Evolutionary conservation across 2,888 invertebrate genomes (phyloP).

Genomic region (Deilephila porcellus): DNA sequence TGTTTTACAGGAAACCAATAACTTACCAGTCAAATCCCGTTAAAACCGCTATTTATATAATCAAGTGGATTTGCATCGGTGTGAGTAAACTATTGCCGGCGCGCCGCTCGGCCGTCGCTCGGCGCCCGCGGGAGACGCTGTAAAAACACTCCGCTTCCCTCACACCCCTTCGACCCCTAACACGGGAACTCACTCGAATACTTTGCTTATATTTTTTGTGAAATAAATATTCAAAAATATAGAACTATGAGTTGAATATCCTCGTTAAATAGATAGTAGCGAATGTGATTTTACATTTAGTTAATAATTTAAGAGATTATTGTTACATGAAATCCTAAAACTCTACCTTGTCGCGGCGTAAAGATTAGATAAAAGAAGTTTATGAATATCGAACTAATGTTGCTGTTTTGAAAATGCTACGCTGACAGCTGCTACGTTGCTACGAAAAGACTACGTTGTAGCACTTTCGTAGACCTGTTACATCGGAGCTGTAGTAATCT

Average conservation of each 20-base stretch:
- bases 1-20: conserved; percentile 17
- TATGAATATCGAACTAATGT: too few species aligned
- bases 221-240: too few species aligned
- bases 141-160: conserved; percentile 56
- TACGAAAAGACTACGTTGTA: conserved; percentile 4
- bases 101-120: background rate
- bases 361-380: too few species aligned
- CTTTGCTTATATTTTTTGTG: too few species aligned
- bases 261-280: too few species aligned
- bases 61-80: conserved; percentile 38
- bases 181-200: conserved; percentile 41
- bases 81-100: conserved; percentile 29
- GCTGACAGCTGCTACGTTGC: background rate
- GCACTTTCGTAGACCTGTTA: background rate
- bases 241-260: too few species aligned
- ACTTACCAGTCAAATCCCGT: conserved; percentile 34
- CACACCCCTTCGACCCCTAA: conserved; percentile 39
- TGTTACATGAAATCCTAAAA: too few species aligned
- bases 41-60: conserved; percentile 24
- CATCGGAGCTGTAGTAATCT: too few species aligned
- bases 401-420: background rate
- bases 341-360: too few species aligned
- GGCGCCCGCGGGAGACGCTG: conserved; percentile 39
- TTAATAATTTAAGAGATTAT: too few species aligned
- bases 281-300: too few species aligned